These are phyloP conservation scores for Melinopterus prodromus DNA, from an alignment of 2,888 invertebrate genomes.

Conservation along the genomic window DNA sequence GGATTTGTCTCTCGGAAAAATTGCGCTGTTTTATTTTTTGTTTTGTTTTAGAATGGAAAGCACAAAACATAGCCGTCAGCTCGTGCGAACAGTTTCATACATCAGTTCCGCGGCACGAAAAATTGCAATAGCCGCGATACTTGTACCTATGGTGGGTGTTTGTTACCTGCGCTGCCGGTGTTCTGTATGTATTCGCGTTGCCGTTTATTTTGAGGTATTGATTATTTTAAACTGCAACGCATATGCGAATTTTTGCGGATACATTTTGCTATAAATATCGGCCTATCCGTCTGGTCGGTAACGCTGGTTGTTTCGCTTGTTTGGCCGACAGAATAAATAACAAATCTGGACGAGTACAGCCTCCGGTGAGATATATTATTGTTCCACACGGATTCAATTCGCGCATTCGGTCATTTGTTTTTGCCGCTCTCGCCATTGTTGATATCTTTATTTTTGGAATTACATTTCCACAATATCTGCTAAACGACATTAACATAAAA, in stretches of 20 bases:
- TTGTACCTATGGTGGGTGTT: neutral
- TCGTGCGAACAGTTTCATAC: neutral
- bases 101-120: neutral
- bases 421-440: neutral
- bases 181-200: neutral
- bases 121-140: neutral
- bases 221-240: neutral
- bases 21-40: neutral
- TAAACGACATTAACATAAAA: neutral
- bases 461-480: neutral
- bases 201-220: constrained; percentile 4
- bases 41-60: neutral
- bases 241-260: neutral
- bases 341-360: neutral
- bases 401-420: neutral
- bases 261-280: constrained; percentile 4
- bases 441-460: neutral
- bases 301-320: neutral
- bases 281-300: neutral
- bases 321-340: neutral
- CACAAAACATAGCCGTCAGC: neutral
- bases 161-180: neutral
- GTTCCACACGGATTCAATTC: neutral
- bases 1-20: neutral
- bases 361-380: neutral